Evolutionary conservation across 2,797 vertebrate species (phyloP).

Genomic region (Sparidentex hasta): DNA sequence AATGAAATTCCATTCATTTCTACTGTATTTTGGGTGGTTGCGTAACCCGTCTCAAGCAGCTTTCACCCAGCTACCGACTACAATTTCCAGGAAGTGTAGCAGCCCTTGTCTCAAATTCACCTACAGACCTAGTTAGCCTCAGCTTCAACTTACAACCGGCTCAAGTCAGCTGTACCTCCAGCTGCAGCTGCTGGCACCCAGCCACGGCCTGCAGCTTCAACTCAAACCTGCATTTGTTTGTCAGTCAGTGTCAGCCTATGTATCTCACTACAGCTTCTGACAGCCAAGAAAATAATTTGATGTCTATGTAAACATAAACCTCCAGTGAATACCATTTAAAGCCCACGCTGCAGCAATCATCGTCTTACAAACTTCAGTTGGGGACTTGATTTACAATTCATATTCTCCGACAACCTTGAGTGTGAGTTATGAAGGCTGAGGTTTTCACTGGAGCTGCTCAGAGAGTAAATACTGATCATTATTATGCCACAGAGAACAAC

Average conservation of each 20-base stretch:
- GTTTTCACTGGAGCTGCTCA: slow-evolving; percentile 38
- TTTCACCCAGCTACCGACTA: background rate
- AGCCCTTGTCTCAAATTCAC: background rate
- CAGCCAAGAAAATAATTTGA: slow-evolving; percentile 16
- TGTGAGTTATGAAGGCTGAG: slow-evolving; percentile 63
- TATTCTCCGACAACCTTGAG: slow-evolving; percentile 68
- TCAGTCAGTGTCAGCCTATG: background rate
- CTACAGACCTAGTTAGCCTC: background rate
- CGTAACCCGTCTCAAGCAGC: background rate
- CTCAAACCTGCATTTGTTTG: slow-evolving; percentile 2
- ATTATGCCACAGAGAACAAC: slow-evolving; percentile 51
- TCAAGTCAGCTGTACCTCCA: background rate
- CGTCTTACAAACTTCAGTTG: slow-evolving; percentile 19
- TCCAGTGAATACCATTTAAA: slow-evolving; percentile 27
- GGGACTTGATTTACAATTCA: slow-evolving; percentile 62
- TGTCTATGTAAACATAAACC: slow-evolving; percentile 32
- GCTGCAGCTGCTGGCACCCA: background rate
- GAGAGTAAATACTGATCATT: slow-evolving; percentile 60
- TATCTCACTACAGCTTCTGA: background rate
- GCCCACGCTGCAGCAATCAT: slow-evolving; percentile 39
- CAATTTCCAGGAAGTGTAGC: background rate
- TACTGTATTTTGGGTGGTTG: background rate
- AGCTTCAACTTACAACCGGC: background rate
- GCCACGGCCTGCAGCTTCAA: background rate
- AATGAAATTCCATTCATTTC: background rate